Percentiles rank a stretch among this genome's conserved stretches.
phyloP scores from a whole-genome alignment of 2,797 vertebrate species.

The Hemibagrus guttatus region DNA sequence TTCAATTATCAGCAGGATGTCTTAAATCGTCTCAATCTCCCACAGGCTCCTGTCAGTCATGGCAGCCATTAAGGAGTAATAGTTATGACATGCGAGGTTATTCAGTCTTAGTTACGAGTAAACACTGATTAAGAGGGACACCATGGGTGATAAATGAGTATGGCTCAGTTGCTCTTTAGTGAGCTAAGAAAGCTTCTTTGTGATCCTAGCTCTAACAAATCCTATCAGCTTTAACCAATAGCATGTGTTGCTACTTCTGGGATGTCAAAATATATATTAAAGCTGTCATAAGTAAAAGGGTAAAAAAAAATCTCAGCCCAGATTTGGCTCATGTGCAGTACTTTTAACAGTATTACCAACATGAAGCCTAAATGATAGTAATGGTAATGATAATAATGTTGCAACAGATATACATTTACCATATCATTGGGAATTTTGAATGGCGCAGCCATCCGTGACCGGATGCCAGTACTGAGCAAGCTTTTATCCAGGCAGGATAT shows the following conservation, averaged over 20 bases:
- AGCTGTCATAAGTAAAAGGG: neutral
- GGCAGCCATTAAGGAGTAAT: constrained; percentile 33
- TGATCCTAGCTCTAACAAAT: constrained; percentile 38
- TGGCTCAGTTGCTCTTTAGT: neutral
- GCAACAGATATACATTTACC: neutral
- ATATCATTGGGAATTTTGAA: neutral
- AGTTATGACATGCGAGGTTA: constrained; percentile 13
- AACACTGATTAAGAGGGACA: constrained; percentile 40
- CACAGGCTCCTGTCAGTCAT: constrained; percentile 22
- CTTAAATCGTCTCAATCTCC: constrained; percentile 30
- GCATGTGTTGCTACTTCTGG: constrained; percentile 32
- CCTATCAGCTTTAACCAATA: constrained; percentile 19
- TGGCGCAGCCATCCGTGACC: neutral
- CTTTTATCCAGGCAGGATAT: neutral
- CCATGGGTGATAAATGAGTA: constrained; percentile 15
- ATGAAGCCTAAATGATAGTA: neutral
- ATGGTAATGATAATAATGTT: too few species aligned
- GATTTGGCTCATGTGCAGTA: neutral
- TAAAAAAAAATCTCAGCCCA: neutral
- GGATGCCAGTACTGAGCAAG: too few species aligned
- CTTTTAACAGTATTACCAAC: neutral
- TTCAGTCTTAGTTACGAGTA: constrained; percentile 42
- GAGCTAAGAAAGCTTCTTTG: constrained; percentile 19
- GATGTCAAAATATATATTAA: constrained; percentile 31
- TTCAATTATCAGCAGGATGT: constrained; percentile 27